phyloP scores from a whole-genome alignment of 2,113 vertebrate genomes.

The Amphilophus citrinellus region DNA sequence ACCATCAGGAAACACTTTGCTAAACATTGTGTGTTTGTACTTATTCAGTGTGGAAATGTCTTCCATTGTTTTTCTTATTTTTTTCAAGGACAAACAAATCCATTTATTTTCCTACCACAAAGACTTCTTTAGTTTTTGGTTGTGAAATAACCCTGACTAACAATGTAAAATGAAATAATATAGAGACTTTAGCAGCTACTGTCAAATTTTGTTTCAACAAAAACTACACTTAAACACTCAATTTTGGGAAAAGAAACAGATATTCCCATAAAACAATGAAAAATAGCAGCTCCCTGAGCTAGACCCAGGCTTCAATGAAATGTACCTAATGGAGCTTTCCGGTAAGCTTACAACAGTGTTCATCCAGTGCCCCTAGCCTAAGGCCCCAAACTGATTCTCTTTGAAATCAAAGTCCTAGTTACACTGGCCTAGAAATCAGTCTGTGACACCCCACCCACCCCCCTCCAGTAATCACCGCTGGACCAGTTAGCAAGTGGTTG shows the following conservation, averaged over 20 bases:
- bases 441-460: no score
- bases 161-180: background rate
- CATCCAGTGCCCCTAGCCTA: background rate
- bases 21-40: constrained; percentile 36
- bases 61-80: constrained; percentile 42
- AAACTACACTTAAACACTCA: background rate
- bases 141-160: background rate
- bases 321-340: background rate
- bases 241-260: background rate
- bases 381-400: no score
- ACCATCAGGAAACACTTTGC: constrained; percentile 55
- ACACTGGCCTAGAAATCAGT: no score
- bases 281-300: background rate
- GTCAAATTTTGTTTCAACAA: background rate
- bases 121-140: constrained; percentile 25
- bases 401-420: no score
- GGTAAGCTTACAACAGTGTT: background rate
- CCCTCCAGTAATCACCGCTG: no score
- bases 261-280: background rate
- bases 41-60: constrained; percentile 41
- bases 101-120: constrained; percentile 39
- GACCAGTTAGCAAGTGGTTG: no score
- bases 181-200: background rate
- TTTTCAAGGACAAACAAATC: constrained; percentile 47
- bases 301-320: background rate